phyloP scores from a whole-genome alignment of 2,797 vertebrate genomes.

The Poeciliopsis infans region DNA sequence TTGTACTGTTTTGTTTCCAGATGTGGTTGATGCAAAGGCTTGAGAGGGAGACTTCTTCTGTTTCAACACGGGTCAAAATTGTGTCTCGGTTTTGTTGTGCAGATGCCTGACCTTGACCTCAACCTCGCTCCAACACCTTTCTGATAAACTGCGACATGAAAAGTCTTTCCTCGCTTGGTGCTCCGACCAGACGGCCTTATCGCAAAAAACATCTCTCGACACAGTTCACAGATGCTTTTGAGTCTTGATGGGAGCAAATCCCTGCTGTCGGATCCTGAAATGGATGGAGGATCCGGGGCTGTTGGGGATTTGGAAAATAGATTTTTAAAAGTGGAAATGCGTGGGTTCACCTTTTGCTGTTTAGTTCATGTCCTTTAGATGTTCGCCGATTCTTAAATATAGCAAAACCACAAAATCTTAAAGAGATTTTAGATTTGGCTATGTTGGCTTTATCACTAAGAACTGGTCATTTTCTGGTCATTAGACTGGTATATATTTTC shows the following conservation, averaged over 20 bases:
- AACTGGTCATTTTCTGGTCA: neutral
- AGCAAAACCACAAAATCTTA: neutral
- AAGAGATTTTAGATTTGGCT: neutral
- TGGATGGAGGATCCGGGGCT: neutral
- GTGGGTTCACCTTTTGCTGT: neutral
- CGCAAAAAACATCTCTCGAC: slow-evolving; percentile 4
- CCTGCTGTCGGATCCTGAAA: neutral
- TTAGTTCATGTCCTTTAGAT: neutral
- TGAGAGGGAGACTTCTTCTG: neutral
- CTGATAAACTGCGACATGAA: slow-evolving; percentile 25
- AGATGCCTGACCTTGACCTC: slow-evolving; percentile 17
- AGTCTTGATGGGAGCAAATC: slow-evolving; percentile 13
- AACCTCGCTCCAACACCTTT: slow-evolving; percentile 6
- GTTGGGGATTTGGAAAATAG: slow-evolving; percentile 3
- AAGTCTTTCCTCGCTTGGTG: slow-evolving; percentile 14
- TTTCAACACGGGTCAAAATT: neutral
- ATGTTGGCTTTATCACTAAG: neutral
- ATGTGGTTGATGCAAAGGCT: neutral
- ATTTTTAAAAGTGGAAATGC: neutral
- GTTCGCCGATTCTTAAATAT: neutral
- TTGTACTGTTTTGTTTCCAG: neutral
- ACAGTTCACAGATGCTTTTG: slow-evolving; percentile 16
- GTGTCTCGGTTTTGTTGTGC: slow-evolving; percentile 6
- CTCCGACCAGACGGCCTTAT: slow-evolving; percentile 13
- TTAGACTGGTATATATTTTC: neutral